Base-by-base conservation (phyloP, 1,140 invertebrate genomes). In the Polyergus mexicanus region DNA sequence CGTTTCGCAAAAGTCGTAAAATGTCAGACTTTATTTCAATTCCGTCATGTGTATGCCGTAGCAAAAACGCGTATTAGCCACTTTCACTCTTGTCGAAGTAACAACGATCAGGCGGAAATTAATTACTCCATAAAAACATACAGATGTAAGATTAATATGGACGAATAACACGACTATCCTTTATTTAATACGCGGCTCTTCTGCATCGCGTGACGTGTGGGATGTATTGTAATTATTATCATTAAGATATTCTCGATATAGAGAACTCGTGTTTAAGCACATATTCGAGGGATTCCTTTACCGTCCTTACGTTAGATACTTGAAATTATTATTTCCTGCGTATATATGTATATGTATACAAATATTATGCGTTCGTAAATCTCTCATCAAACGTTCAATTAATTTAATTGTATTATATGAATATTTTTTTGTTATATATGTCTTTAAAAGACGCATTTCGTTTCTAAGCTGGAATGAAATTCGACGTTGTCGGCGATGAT, bases 111-210 rank as follows among this genome's bases (percentile, higher is more conserved):
- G 78, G 68, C 66, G 68, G 25, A 28, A 74, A 62, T 72, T 83
- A 83, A 83, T 68, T 66, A 72, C 58, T 56, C 10, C 41, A 19
- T 51, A 51, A 51, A 54, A 88, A 85, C 54, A 74, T 88, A 62
- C 74, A 71, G 85, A 81, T 81, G 74, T 86, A 88, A 75, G 87
- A 88, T 89, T 78, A 88, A 78, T 89, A 88, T 81, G 66, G 72
- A 38, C n/a, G 58, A 78, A 80, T 88, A 81, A 69, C 78, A 56
- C 13, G 47, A 88, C 69, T 89, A 78, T 88, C 76, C 84, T 81
- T 89, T 88, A 86, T 88, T 89, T 89, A 81, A 89, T 71, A 63
- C 56, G 47, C 47, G 16, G 13, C 68, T 74, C 68, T 41, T 83
- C 54, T 58, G 78, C 60, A 25, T 72, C 25, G 78, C 47, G 47